Percentiles rank a stretch among this genome's conserved stretches.
These are phyloP conservation scores for Sipha maydis DNA, from an alignment of 2,888 invertebrate species.

Conservation along the genomic window DNA sequence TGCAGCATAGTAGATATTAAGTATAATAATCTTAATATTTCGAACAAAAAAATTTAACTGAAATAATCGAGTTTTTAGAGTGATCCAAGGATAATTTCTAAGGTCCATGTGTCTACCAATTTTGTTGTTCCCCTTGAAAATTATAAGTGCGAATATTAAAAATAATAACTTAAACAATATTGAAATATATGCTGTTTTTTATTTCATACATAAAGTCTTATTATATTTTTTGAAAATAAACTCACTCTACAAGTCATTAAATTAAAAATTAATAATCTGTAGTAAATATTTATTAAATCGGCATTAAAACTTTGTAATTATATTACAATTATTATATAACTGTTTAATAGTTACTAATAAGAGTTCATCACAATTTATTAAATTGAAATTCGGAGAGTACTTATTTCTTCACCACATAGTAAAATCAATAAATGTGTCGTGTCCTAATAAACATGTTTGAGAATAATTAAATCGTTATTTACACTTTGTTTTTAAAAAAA, in stretches of 20 bases:
- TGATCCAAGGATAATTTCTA: not conserved
- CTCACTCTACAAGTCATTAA: not conserved
- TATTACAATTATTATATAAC: conserved; percentile 4
- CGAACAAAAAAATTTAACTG: not conserved
- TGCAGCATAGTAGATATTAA: not conserved
- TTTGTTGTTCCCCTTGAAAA: conserved; percentile 54
- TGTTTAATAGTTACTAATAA: not conserved
- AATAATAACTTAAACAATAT: not conserved
- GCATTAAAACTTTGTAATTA: not conserved
- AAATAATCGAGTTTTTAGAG: not conserved
- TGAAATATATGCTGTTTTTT: not conserved
- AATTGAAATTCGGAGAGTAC: not conserved
- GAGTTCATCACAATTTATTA: not conserved
- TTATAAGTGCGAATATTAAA: not conserved
- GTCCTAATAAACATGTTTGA: not conserved
- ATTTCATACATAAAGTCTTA: not conserved
- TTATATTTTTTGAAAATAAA: not conserved
- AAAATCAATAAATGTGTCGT: not conserved
- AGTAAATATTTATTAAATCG: no score
- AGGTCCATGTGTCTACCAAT: not conserved
- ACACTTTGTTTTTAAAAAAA: not conserved
- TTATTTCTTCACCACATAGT: not conserved
- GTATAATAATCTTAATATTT: not conserved
- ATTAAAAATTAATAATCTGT: not conserved
- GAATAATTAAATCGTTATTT: not conserved